A percentile compares a stretch with the other conserved stretches of the same genome.
Conservation (phyloP, 1,140 invertebrate genomes). For the Drosophila punjabiensis region DNA sequence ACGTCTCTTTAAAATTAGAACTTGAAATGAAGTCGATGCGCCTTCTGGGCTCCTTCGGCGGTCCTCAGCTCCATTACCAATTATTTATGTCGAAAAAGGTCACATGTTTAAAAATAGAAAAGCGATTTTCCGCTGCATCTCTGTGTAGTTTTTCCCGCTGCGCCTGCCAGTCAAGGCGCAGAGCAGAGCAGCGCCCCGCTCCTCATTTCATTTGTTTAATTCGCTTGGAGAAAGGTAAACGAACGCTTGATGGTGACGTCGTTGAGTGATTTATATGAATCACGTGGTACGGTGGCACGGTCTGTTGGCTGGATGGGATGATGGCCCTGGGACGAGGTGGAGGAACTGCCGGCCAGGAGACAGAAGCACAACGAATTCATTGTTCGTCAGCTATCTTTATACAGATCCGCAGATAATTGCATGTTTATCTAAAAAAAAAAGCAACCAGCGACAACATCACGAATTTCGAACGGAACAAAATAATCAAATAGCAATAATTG, state of each 20-base stretch:
- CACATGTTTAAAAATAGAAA: slow-evolving; percentile 66
- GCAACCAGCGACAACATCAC: slow-evolving; percentile 26
- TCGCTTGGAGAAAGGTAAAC: slow-evolving; percentile 74
- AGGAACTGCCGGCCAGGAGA: slow-evolving; percentile 14
- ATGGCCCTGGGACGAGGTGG: slow-evolving; percentile 10
- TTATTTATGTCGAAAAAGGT: slow-evolving; percentile 78
- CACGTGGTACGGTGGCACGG: slow-evolving; percentile 66
- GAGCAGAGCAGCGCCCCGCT: slow-evolving; percentile 4
- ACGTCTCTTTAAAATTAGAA: slow-evolving; percentile 56
- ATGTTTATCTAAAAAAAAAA: slow-evolving; percentile 33
- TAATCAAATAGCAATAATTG: slow-evolving; percentile 47
- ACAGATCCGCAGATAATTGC: slow-evolving; percentile 46
- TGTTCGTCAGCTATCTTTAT: slow-evolving; percentile 59
- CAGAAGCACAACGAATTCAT: slow-evolving; percentile 59
- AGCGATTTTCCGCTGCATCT: slow-evolving; percentile 59
- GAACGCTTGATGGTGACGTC: slow-evolving; percentile 79
- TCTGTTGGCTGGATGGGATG: slow-evolving; percentile 30
- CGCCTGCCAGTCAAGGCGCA: slow-evolving; percentile 36
- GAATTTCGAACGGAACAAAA: slow-evolving; percentile 28
- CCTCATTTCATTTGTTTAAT: slow-evolving; percentile 72
- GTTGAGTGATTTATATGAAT: slow-evolving; percentile 83
- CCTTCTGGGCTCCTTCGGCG: slow-evolving; percentile 18
- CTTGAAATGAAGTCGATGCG: slow-evolving; percentile 30
- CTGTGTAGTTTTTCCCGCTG: slow-evolving; percentile 26
- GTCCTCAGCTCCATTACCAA: slow-evolving; percentile 37